Conservation (phyloP, 1,140 invertebrate species). For the Penaeus vannamei region DNA sequence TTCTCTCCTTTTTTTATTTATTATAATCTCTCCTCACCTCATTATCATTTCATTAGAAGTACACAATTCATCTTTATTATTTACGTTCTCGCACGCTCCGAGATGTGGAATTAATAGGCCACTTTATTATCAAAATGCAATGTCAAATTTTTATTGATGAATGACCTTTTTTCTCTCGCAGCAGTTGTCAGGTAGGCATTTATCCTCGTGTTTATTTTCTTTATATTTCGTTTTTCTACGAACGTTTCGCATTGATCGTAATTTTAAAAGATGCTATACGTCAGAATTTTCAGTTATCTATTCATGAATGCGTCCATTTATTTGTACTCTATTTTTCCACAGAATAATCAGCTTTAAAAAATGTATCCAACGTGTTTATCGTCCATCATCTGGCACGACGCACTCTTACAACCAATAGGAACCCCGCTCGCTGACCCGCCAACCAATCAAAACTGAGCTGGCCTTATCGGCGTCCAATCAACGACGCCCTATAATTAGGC, state of each 20-base stretch:
- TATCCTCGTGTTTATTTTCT: neutral
- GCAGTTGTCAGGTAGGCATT: conserved; percentile 12
- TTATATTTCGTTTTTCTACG: neutral
- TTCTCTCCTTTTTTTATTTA: no score
- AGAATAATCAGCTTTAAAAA: neutral
- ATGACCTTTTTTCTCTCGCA: conserved; percentile 13
- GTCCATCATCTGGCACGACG: conserved; percentile 46
- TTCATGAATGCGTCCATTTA: neutral
- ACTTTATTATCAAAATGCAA: conserved; percentile 42
- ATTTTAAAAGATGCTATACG: neutral
- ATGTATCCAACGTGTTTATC: neutral
- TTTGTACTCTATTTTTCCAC: neutral
- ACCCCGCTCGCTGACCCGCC: conserved; percentile 28
- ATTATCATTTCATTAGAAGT: no score
- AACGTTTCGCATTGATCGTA: neutral
- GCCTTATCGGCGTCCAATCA: conserved; percentile 57
- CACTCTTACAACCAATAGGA: conserved; percentile 29
- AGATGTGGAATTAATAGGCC: neutral
- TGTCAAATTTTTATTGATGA: conserved; percentile 41
- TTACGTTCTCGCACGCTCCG: no score
- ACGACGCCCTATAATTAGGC: conserved; percentile 54
- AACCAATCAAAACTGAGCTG: conserved; percentile 47
- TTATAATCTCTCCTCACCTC: no score
- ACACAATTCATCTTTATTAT: no score
- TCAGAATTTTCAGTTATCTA: neutral